Conservation (phyloP, 2,888 invertebrate genomes). For the Hydrotaea diabolus region DNA sequence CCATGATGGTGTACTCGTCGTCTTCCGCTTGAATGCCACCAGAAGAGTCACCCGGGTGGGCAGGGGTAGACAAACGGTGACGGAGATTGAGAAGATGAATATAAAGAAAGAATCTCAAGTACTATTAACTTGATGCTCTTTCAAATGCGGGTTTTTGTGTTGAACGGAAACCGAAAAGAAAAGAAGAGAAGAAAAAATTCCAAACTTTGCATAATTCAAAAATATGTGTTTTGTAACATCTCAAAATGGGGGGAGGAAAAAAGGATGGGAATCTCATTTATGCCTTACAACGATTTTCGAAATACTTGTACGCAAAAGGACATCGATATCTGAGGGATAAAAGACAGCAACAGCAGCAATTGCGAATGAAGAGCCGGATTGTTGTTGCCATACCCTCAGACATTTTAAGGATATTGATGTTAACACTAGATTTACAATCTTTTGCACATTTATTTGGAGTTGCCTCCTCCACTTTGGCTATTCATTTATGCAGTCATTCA, state of each 20-base stretch:
- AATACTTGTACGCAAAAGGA: conserved; percentile 76
- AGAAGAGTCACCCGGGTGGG: conserved; percentile 54
- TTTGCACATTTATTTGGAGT: conserved; percentile 42
- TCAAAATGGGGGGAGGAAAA: conserved; percentile 32
- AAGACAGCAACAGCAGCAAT: conserved; percentile 3
- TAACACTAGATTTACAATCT: conserved; percentile 67
- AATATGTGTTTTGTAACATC: conserved; percentile 47
- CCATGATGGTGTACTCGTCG: conserved; percentile 21
- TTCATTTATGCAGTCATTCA: background rate
- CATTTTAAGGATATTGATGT: conserved; percentile 67
- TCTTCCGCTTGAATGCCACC: conserved; percentile 29
- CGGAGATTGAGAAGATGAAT: conserved; percentile 25
- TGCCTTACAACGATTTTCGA: conserved; percentile 36
- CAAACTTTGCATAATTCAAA: conserved; percentile 67
- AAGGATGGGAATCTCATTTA: conserved; percentile 63
- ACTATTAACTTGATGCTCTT: conserved; percentile 68
- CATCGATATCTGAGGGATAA: conserved; percentile 75
- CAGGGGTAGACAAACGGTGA: no score
- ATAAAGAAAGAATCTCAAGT: conserved; percentile 57
- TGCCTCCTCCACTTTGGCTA: background rate
- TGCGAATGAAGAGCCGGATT: conserved; percentile 67
- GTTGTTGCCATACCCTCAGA: conserved; percentile 61
- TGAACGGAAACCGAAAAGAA: conserved; percentile 55
- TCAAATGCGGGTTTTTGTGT: conserved; percentile 61
- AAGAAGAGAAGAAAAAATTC: conserved; percentile 62